These are phyloP conservation scores for Erebia epiphron DNA, from an alignment of 2,888 invertebrate genomes.

Conservation along the genomic window DNA sequence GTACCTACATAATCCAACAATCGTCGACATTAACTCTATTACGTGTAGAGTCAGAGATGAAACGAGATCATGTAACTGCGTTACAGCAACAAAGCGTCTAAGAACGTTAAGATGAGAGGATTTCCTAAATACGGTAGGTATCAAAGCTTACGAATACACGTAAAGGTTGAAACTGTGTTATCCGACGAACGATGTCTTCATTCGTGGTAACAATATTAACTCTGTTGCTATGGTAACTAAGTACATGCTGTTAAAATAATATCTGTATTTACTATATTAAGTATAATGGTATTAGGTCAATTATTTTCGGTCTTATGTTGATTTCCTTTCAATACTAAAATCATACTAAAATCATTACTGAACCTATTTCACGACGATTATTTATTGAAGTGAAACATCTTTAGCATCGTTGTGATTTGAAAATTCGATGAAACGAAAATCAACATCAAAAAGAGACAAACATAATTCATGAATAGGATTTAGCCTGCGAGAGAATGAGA, in stretches of 20 bases:
- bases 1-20: neutral
- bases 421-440: no score
- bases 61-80: conserved; percentile 19
- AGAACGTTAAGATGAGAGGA: conserved; percentile 20
- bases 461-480: no score
- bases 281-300: no score
- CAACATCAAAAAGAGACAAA: no score
- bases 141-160: conserved; percentile 25
- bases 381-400: no score
- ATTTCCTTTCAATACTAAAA: no score
- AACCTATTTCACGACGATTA: no score
- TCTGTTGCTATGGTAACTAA: neutral
- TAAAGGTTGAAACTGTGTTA: neutral
- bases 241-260: neutral
- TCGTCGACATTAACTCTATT: neutral
- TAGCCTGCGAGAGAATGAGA: no score
- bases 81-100: conserved; percentile 22
- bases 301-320: no score
- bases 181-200: neutral
- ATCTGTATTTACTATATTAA: no score
- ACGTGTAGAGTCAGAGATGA: conserved; percentile 3
- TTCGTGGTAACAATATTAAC: neutral
- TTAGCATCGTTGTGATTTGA: no score
- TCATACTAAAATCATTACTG: no score
- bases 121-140: conserved; percentile 26